Evolutionary conservation across 1,140 invertebrate genomes (phyloP), one percentile per base, ranked within the genome.

Genomic region (Drosophila baimaii): DNA sequence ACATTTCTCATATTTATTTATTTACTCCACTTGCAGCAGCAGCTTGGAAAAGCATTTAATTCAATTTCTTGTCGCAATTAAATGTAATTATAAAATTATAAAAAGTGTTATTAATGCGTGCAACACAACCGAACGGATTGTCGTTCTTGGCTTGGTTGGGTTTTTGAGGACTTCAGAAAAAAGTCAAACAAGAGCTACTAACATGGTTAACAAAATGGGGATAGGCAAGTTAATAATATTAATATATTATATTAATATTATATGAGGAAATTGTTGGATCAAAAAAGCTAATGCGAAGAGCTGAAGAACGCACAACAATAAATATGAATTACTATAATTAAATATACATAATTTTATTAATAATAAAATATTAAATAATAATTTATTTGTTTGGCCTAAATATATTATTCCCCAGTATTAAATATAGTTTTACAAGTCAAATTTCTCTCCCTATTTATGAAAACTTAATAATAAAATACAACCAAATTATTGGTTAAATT

Each of bases 11-110:
- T 47, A 35, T 31, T 56, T 58, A 57, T 57, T 70, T 57, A 49
- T 57, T 39, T 27, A 35, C 46, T 69, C 35, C 10, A 23, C 35
- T 44, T 52, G 46, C 35, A 29, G 33, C 35, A 29, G 33, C 57
- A 61, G 25, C 59, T 65, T 21, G 72, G 43, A 57, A 74, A 58
- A 56, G 66, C 74, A 62, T 66, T 80, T 76, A 65, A 83, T 83
- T 83, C 54, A 77, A 86, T 78, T 86, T 72, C 78, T 70, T 71
- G 65, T 62, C 62, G 75, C 70, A 88, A 86, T 85, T 85, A 81
- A 84, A 81, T 71, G 64, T 61, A 85, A 81, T 85, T 86, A 85
- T 72, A 85, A 64, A 49, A 49, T 29, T 27, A 49, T 49, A 29
- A 29, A 44, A 13, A 27, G 13, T 33, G 39, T 76, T 55, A 47